phyloP scores from a whole-genome alignment of 2,888 invertebrate species.

The Steinernema hermaphroditum region DNA sequence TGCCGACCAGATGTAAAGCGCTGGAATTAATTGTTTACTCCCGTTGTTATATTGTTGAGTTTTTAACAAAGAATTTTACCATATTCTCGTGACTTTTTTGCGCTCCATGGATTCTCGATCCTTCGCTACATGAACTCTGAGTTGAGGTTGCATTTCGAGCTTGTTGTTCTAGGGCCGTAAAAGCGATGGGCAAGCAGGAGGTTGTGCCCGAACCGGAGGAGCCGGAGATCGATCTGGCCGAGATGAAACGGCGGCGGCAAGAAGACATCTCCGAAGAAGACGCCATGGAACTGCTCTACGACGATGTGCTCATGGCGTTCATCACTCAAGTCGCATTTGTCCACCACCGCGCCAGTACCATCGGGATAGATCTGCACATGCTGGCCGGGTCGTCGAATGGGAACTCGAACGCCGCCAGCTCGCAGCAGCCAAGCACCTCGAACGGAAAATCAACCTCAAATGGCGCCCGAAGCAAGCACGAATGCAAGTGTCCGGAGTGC shows the following conservation, averaged over 20 bases:
- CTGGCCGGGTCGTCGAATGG: not conserved
- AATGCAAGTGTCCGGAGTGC: constrained; percentile 43
- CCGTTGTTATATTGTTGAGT: constrained; percentile 15
- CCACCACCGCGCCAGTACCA: not conserved
- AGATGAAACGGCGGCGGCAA: not conserved
- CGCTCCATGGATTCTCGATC: too few relatives aligned
- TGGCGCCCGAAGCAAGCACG: constrained; percentile 17
- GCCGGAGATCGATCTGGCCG: not conserved
- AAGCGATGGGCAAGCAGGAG: not conserved
- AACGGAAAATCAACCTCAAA: not conserved
- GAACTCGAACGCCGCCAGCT: not conserved
- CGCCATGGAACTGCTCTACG: constrained; percentile 7
- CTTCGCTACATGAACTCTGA: too few relatives aligned
- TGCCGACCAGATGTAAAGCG: constrained; percentile 52
- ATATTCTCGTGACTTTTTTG: too few relatives aligned
- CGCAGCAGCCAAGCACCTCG: constrained; percentile 2
- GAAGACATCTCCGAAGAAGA: not conserved
- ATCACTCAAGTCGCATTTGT: constrained; percentile 21
- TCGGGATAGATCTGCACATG: not conserved
- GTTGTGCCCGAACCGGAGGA: not conserved
- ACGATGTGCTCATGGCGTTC: not conserved
- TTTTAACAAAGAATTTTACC: not conserved
- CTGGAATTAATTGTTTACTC: not conserved
- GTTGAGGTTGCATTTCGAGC: too few relatives aligned
- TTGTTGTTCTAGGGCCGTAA: too few relatives aligned